Base-by-base conservation (phyloP, 2,888 invertebrate species). In the Harpalus rubripes region DNA sequence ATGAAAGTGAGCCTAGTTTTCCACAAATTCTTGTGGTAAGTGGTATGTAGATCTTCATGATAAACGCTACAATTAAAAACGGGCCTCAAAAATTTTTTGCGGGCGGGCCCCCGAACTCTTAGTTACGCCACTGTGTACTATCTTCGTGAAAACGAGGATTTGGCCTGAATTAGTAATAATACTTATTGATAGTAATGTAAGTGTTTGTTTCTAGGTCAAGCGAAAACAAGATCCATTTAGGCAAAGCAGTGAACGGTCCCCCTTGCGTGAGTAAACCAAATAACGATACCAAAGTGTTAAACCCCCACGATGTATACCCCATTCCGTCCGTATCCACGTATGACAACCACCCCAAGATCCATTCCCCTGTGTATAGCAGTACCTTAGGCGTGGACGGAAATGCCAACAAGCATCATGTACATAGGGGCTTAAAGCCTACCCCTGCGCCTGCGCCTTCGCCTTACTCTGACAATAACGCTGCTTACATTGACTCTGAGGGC, bases 191-290 rank as follows among this genome's bases (percentile, higher is more conserved):
- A 22, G 5, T 32, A 5, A 32, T 5, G 32, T 32, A 5, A 1
- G 44, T 52, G 44, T 52, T 8, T 18, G 18, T 41, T 74, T 58
- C 91, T 91, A 91, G 93, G 92, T 91, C 93, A 90, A 91, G 94
- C 89, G 94, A 93, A 91, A 92, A 94, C 91, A 92, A 94, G 90
- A 92, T 93, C 89, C 87, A 87, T 76, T 87, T 87, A 63, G 85
- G 81, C 59, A 86, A 81, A 86, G 84, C 84, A 86, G 85, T 82
- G 87, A 82, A 85, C 63, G 85, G 87, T 86, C 84, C 86, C 65
- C 87, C 87, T 68, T 74, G 76, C 56, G 59, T 88, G 88, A 88
- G 88, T 88, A 88, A 87, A 88, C 85, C 87, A 87, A 86, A 87
- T 88, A 87, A 86, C 85, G 88, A 88, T 85, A 87, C 87, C 86